Conservation (phyloP, 2,113 vertebrate species). For the Alethe diademata region DNA sequence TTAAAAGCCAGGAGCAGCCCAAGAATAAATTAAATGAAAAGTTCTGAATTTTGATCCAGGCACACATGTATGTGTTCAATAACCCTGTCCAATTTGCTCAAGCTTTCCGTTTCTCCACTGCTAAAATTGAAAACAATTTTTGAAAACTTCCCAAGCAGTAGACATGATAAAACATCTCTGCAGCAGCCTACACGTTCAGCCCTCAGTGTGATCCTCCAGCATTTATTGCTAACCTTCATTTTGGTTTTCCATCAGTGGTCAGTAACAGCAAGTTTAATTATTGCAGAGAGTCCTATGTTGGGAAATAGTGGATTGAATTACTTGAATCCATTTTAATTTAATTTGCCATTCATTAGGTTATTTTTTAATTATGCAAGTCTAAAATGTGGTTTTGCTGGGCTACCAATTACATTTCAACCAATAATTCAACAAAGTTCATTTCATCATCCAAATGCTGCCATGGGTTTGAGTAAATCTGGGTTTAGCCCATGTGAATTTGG, state of each 20-base stretch:
- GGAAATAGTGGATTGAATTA: background rate
- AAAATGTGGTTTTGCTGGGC: background rate
- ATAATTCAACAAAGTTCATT: background rate
- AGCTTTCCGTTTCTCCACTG: background rate
- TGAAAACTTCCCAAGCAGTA: background rate
- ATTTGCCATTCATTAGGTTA: background rate
- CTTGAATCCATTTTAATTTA: background rate
- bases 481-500: background rate
- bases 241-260: background rate
- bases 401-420: background rate
- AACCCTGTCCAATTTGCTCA: background rate
- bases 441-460: background rate
- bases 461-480: accelerated
- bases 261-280: background rate
- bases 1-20: background rate
- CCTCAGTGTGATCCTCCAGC: background rate
- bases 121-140: background rate
- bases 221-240: background rate
- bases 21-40: background rate
- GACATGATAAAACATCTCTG: background rate
- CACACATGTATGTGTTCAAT: accelerated
- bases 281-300: background rate
- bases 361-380: background rate
- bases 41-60: background rate
- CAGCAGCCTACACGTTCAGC: background rate